These are phyloP conservation scores for Drosophila carrolli DNA, from an alignment of 1,140 invertebrate species.

Conservation along the genomic window DNA sequence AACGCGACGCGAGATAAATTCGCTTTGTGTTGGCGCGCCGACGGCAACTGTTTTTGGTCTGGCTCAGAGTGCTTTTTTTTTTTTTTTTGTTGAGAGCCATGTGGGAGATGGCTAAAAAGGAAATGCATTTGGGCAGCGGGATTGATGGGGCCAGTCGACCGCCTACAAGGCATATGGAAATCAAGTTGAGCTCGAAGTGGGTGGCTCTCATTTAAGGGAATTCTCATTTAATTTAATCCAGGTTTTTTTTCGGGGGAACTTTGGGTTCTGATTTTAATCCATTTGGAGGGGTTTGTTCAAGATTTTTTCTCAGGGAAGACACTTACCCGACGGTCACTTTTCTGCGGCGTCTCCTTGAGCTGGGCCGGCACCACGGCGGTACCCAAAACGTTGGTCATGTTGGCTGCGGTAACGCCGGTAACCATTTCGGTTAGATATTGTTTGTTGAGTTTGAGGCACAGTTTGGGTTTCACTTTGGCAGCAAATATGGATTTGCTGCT, in stretches of 20 bases:
- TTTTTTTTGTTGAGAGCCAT: slow-evolving; percentile 33
- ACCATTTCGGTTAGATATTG: slow-evolving; percentile 79
- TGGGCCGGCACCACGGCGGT: slow-evolving; percentile 68
- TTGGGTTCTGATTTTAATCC: slow-evolving; percentile 5
- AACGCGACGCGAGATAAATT: slow-evolving; percentile 43
- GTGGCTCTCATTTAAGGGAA: slow-evolving; percentile 41
- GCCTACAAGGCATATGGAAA: slow-evolving; percentile 18
- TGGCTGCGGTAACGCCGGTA: slow-evolving; percentile 74
- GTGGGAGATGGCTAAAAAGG: slow-evolving; percentile 80
- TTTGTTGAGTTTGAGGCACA: slow-evolving; percentile 75
- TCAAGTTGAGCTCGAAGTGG: slow-evolving; percentile 36
- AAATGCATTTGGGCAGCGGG: slow-evolving; percentile 77
- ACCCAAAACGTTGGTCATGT: slow-evolving; percentile 77
- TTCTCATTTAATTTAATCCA: slow-evolving; percentile 26
- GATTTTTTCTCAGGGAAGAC: slow-evolving; percentile 11
- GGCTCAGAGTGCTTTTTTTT: slow-evolving; percentile 5
- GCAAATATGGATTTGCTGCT: slow-evolving; percentile 64
- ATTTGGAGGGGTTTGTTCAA: neutral
- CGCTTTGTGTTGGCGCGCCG: slow-evolving; percentile 70
- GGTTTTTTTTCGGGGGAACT: neutral
- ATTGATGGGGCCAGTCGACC: slow-evolving; percentile 45
- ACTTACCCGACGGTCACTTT: slow-evolving; percentile 84
- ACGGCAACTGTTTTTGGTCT: slow-evolving; percentile 59
- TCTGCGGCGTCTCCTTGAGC: slow-evolving; percentile 75
- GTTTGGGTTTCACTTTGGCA: slow-evolving; percentile 64